Conservation (phyloP, 2,797 vertebrate genomes). For the Orientallactaga sibirica region DNA sequence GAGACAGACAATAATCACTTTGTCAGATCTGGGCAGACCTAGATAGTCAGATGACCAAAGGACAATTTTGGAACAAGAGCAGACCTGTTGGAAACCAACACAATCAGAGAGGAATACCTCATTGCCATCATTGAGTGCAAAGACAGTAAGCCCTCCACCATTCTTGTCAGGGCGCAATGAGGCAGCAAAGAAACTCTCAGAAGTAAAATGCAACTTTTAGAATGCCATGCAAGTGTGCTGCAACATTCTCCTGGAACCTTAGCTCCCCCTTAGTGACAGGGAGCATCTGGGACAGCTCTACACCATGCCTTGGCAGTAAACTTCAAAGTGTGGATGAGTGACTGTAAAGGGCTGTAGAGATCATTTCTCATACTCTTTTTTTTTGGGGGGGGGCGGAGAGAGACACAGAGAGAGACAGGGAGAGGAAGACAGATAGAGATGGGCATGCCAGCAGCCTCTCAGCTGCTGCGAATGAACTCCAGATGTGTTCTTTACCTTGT, state of each 20-base stretch:
- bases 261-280: slow-evolving; percentile 89
- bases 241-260: slow-evolving; percentile 94
- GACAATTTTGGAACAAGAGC: slow-evolving; percentile 94
- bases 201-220: slow-evolving; percentile 97
- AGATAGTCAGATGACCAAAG: slow-evolving; percentile 94
- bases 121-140: slow-evolving; percentile 96
- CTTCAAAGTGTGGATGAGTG: slow-evolving; percentile 92
- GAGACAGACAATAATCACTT: neutral
- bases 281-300: slow-evolving; percentile 95
- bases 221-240: slow-evolving; percentile 98
- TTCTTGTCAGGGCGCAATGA: slow-evolving; percentile 91
- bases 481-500: no score
- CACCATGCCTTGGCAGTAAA: slow-evolving; percentile 91
- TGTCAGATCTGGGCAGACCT: slow-evolving; percentile 93
- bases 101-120: slow-evolving; percentile 97
- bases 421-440: no score
- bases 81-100: slow-evolving; percentile 97
- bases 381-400: no score
- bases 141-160: slow-evolving; percentile 97
- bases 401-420: no score
- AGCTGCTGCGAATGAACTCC: no score
- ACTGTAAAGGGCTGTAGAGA: slow-evolving; percentile 95
- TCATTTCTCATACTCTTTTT: slow-evolving; percentile 93
- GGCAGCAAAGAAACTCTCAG: slow-evolving; percentile 96
- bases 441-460: no score